Base-by-base conservation (phyloP, 35 echinoderm and acorn worm species). In the Diadema setosum region DNA sequence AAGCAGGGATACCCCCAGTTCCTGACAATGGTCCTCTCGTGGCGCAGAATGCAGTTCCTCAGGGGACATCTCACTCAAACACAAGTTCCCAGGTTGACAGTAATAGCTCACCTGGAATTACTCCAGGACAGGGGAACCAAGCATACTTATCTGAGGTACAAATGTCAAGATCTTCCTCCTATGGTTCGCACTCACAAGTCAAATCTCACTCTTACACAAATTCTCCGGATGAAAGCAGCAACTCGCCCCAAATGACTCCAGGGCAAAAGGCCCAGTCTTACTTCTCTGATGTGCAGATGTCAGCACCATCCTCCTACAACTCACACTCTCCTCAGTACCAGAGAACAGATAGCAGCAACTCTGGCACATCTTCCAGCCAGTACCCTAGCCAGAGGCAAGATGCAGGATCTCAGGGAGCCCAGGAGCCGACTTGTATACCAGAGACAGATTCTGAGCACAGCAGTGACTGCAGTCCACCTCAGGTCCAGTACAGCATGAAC, bases 401-500 rank as follows among this genome's bases (percentile, higher is more conserved):
- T 17, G 25, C 17, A 41, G 37, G 39, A 18, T 41, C 32, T 21
- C 57, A 17, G 65, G 61, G 85, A 76, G 42, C 64, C 30, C 85
- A 75, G 27, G 61, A 87, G 75, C 33, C 58, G 49, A 25, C 61
- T 43, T 23, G 4, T 16, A 87, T 52, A 49, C 43, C 57, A 50
- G 61, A 87, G 8, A 69, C 58, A 78, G 73, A 78, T 20, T 78
- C 73, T 17, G 73, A 78, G 44, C 73, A 78, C 20, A 78, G 73
- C 34, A 78, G 73, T 44, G 73, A 41, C 12, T 52, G 48, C 48
- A 78, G 73, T 41, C 73, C 73, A 41, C 73, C 73, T 20, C 35
- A 78, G 73, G 5, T 25, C 37, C 73, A 78, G 73, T 78, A 42
- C 40, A 44, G 37, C 11, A 24, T 36, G 27, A 78, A 36, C 44